A percentile compares a stretch with the other conserved stretches of the same genome.
These are phyloP conservation scores for Hippocampus barbouri DNA, from an alignment of 2,113 vertebrate genomes.

Conservation along the genomic window DNA sequence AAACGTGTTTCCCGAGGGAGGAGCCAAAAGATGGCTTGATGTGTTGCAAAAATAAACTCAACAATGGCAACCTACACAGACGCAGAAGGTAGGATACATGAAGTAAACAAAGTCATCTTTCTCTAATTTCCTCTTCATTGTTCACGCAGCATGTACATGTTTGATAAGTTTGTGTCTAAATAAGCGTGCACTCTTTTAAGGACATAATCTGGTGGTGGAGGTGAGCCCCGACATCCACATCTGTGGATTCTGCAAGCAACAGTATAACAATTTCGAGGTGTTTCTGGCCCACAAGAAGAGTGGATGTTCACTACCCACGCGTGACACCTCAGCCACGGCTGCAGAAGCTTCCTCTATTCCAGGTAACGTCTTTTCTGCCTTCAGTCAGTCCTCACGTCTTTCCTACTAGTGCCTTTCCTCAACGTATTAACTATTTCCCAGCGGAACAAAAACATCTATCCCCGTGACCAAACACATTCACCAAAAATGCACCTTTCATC, in stretches of 20 bases:
- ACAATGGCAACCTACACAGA: slow-evolving; percentile 67
- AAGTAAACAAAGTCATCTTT: background rate
- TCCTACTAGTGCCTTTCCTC: background rate
- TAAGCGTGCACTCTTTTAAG: slow-evolving; percentile 38
- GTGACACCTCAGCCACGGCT: slow-evolving; percentile 57
- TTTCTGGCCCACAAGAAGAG: slow-evolving; percentile 93
- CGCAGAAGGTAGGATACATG: slow-evolving; percentile 60
- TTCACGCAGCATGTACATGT: background rate
- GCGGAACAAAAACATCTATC: no score
- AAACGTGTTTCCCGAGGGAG: background rate
- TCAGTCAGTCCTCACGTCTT: background rate
- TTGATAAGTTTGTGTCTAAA: background rate
- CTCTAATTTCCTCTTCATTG: background rate
- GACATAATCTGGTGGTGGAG: slow-evolving; percentile 82
- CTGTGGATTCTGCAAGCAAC: slow-evolving; percentile 94
- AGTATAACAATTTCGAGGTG: slow-evolving; percentile 88
- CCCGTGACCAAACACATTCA: no score
- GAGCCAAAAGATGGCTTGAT: slow-evolving; percentile 42
- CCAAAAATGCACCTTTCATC: no score
- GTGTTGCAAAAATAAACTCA: slow-evolving; percentile 24
- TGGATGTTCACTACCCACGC: slow-evolving; percentile 78
- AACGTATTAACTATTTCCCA: background rate
- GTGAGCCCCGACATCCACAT: slow-evolving; percentile 94
- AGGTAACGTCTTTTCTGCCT: slow-evolving; percentile 60
- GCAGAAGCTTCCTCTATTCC: slow-evolving; percentile 72